These are phyloP conservation scores for Latrodectus hesperus DNA, from an alignment of 2,888 invertebrate species.

Conservation along the genomic window DNA sequence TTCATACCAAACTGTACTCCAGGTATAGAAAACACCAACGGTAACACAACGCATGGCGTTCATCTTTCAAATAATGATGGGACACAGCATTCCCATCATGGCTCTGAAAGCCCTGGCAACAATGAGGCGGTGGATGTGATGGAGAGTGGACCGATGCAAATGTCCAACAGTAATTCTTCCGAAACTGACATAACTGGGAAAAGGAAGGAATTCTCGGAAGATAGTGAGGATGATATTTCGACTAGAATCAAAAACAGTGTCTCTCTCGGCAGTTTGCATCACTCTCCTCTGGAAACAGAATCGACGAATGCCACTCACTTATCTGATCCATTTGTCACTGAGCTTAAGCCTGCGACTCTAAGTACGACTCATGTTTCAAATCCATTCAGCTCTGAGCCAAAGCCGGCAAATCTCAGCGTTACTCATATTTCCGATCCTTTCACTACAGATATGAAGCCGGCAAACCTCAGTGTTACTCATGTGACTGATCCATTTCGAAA, in stretches of 20 bases:
- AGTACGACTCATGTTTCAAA: background rate
- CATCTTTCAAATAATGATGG: conserved; percentile 19
- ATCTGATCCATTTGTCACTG: conserved; percentile 3
- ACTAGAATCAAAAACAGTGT: conserved; percentile 16
- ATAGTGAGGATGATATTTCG: conserved; percentile 13
- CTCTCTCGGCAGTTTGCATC: conserved; percentile 2
- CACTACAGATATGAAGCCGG: background rate
- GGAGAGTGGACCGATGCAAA: background rate
- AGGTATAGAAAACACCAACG: conserved; percentile 7
- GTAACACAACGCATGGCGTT: background rate
- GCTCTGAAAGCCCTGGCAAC: background rate
- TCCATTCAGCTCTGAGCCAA: conserved; percentile 6
- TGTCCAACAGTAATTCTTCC: conserved; percentile 15
- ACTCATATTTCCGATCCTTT: conserved; percentile 6
- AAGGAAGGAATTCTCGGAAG: conserved; percentile 10
- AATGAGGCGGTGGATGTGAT: background rate
- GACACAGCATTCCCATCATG: background rate
- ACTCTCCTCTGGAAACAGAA: conserved; percentile 1
- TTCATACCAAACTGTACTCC: conserved; percentile 16
- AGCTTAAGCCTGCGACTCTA: conserved; percentile 8
- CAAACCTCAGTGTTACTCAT: background rate
- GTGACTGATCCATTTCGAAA: background rate
- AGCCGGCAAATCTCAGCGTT: background rate
- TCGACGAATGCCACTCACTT: conserved; percentile 11
- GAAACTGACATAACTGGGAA: conserved; percentile 5